phyloP scores from a whole-genome alignment of 2,797 vertebrate species.

The Tolypeutes matacus region DNA sequence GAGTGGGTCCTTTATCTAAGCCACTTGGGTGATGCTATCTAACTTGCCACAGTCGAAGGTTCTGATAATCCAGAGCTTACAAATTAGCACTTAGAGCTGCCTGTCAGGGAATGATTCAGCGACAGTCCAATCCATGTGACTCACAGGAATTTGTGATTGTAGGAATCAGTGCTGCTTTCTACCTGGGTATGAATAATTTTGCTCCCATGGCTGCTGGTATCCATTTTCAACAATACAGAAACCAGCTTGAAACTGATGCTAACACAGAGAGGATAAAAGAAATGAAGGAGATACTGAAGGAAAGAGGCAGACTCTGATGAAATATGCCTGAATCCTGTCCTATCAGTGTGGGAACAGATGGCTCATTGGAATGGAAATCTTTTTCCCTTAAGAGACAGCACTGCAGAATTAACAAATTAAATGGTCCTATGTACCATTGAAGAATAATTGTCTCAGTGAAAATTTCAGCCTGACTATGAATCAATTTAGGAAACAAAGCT shows the following conservation, averaged over 20 bases:
- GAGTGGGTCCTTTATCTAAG: neutral
- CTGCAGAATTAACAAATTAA: conserved; percentile 46
- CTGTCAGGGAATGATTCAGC: neutral
- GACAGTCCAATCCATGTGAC: neutral
- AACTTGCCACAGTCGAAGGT: neutral
- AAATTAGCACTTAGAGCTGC: neutral
- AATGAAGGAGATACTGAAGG: neutral
- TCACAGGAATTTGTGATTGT: neutral
- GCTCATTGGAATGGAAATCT: neutral
- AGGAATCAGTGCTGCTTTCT: neutral
- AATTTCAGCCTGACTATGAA: neutral
- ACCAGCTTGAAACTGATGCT: neutral
- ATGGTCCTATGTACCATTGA: neutral
- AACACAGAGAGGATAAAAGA: neutral
- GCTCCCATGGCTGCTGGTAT: neutral
- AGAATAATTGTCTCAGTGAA: neutral
- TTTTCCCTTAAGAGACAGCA: neutral
- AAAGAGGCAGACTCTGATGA: neutral
- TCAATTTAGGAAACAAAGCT: conserved; percentile 12
- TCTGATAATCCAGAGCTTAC: neutral
- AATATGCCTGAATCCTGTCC: neutral
- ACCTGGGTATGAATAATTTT: neutral
- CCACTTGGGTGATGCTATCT: neutral
- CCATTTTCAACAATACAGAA: neutral
- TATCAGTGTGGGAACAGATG: neutral